phyloP scores from a whole-genome alignment of 2,888 invertebrate species.

The Hecatera dysodea region DNA sequence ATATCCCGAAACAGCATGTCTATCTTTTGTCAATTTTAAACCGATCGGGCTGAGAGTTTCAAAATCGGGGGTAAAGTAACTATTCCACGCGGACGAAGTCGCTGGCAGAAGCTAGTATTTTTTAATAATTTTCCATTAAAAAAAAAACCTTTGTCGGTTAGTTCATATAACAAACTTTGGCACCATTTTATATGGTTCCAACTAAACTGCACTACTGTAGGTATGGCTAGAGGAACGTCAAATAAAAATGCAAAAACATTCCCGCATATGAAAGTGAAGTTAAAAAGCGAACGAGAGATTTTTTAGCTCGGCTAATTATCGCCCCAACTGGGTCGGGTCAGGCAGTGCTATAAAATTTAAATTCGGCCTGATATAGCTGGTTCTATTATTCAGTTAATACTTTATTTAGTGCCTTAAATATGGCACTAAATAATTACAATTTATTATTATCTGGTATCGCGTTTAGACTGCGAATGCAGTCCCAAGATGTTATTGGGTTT shows the following conservation, averaged over 20 bases:
- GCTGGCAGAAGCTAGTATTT: too few species aligned
- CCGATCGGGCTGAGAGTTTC: too few species aligned
- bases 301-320: slow-evolving; percentile 56
- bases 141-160: background rate
- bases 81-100: too few species aligned
- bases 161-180: background rate
- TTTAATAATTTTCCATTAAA: background rate
- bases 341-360: slow-evolving; percentile 47
- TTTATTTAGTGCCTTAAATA: slow-evolving; percentile 33
- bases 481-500: too few species aligned
- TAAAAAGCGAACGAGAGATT: slow-evolving; percentile 32
- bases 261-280: slow-evolving; percentile 4
- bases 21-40: too few species aligned
- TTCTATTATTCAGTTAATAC: slow-evolving; percentile 37
- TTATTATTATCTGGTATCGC: background rate
- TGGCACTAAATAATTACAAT: slow-evolving; percentile 17
- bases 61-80: too few species aligned
- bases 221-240: slow-evolving; percentile 9
- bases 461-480: too few species aligned
- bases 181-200: background rate
- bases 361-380: slow-evolving; percentile 41
- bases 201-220: background rate
- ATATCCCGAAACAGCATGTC: too few species aligned
- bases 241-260: slow-evolving; percentile 33
- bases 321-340: slow-evolving; percentile 56